Percentiles rank a stretch among this genome's conserved stretches.
Evolutionary conservation across 2,113 vertebrate genomes (phyloP).

Genomic region (Erythrolamprus reginae): DNA sequence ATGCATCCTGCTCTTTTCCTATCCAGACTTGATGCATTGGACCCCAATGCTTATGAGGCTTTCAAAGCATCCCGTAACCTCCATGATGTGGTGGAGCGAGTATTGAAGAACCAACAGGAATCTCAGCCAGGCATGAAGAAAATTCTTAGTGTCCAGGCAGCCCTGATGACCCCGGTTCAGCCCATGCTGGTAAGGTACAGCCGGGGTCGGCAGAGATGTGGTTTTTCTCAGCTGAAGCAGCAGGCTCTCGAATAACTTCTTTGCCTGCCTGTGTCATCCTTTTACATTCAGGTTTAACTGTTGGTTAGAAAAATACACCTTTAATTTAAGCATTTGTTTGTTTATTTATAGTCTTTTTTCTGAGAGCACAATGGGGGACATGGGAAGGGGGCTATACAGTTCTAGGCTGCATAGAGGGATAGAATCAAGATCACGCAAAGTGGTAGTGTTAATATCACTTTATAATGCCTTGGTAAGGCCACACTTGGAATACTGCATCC

Average conservation of each 20-base stretch:
- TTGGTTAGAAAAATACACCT: neutral
- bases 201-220: neutral
- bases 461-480: too few relatives aligned
- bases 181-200: slow-evolving; percentile 87
- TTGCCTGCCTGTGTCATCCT: neutral
- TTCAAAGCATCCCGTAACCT: slow-evolving; percentile 96
- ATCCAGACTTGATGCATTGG: slow-evolving; percentile 86
- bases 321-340: neutral
- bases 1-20: neutral
- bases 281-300: neutral
- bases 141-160: slow-evolving; percentile 83
- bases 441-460: too few relatives aligned
- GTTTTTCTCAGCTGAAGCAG: neutral
- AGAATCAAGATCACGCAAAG: too few relatives aligned
- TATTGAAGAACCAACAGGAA: slow-evolving; percentile 87
- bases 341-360: neutral
- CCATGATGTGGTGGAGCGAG: slow-evolving; percentile 88
- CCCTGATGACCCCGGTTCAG: slow-evolving; percentile 94
- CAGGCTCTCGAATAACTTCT: neutral
- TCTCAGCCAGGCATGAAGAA: slow-evolving; percentile 76
- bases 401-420: too few relatives aligned
- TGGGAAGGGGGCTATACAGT: too few relatives aligned
- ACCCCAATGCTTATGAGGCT: slow-evolving; percentile 93
- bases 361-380: neutral
- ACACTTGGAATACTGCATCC: too few relatives aligned